Base-by-base conservation (phyloP, 2,113 vertebrate species). In the rat (Rattus norvegicus) region DNA sequence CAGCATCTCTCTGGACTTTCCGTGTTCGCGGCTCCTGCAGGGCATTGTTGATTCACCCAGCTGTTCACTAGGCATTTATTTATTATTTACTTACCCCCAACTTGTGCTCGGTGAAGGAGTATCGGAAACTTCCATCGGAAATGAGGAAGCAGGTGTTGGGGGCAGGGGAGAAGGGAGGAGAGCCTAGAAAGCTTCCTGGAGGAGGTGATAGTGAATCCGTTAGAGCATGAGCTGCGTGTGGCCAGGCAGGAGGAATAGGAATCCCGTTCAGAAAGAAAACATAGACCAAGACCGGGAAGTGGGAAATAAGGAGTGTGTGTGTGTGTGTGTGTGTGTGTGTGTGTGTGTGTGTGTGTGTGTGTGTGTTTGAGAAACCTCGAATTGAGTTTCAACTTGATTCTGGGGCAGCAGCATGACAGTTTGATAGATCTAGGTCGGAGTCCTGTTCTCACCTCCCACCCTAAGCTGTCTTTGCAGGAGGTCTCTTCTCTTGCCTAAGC, bases 181-280 rank as follows among this genome's bases (percentile, higher is more conserved):
- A 33, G 39, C 83, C 73, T 28, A 47, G 93, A 83, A 81, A 93
- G 47, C 67, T 97, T 85, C 67, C 47, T 96, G 56, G 67, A 88
- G 43, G 76, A 95, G 24, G 47, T 93, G 75, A 28, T 79, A 47
- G 11, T 87, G 87, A 95, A 92, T 49, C 61, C 43, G 70, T 26
- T 54, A 77, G 94, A 94, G 88, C 56, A 30, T 88, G 59, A 49
- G 12, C 76, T 89, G 67, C 54, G 95, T 85, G 61, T 93, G 47
- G 3, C 39, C 54, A 90, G 59, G 63, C 65, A 47, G 43, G 70
- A 87, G 59, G 65, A 20, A 47, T 63, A 49, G 49, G 24, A 65
- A 79, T 63, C 67, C 72, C 47, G 7, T 69, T 63, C 22, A 49
- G 52, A 90, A 39, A 79, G 70, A 85, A 85, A 93, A n/a, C n/a